These are phyloP conservation scores for Solenopsis fugax DNA, from an alignment of 1,140 invertebrate species.

Conservation along the genomic window DNA sequence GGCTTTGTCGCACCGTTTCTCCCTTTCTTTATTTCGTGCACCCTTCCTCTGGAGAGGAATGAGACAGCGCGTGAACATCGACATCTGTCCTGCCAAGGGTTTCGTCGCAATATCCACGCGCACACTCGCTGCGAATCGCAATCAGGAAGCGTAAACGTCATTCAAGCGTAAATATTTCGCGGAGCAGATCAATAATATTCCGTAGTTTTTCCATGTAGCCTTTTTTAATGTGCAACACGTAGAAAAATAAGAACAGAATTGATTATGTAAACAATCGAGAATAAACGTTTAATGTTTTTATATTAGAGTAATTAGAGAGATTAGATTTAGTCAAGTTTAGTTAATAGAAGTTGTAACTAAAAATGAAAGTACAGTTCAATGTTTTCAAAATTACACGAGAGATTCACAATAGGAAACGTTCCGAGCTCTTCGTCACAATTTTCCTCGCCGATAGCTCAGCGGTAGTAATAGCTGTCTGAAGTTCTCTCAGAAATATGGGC, in stretches of 20 bases:
- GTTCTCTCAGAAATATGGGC: conserved; percentile 55
- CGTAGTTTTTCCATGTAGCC: not conserved
- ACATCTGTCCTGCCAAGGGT: conserved; percentile 38
- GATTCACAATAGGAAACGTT: conserved; percentile 47
- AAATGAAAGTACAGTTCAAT: not conserved
- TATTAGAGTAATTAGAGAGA: not conserved
- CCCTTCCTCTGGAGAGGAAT: not conserved
- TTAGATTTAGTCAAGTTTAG: not conserved
- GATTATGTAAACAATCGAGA: not conserved
- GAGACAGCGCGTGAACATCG: conserved; percentile 33
- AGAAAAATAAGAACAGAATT: not conserved
- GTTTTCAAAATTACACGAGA: conserved; percentile 28
- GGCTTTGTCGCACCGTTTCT: conserved; percentile 40
- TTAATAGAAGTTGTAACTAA: not conserved
- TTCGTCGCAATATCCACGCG: conserved; percentile 29
- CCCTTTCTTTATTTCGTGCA: conserved; percentile 47
- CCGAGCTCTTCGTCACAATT: conserved; percentile 46
- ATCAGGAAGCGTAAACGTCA: conserved; percentile 33
- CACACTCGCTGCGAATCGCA: conserved; percentile 13
- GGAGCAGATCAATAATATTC: not conserved
- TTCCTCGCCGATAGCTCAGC: conserved; percentile 54
- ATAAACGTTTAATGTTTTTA: not conserved
- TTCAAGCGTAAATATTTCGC: not conserved
- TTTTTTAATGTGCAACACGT: not conserved
- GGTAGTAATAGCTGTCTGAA: conserved; percentile 58